Percentiles rank a stretch among this genome's conserved stretches.
These are phyloP conservation scores for Ceratoteleas bidentatus DNA, from an alignment of 1,140 invertebrate genomes.

Conservation along the genomic window DNA sequence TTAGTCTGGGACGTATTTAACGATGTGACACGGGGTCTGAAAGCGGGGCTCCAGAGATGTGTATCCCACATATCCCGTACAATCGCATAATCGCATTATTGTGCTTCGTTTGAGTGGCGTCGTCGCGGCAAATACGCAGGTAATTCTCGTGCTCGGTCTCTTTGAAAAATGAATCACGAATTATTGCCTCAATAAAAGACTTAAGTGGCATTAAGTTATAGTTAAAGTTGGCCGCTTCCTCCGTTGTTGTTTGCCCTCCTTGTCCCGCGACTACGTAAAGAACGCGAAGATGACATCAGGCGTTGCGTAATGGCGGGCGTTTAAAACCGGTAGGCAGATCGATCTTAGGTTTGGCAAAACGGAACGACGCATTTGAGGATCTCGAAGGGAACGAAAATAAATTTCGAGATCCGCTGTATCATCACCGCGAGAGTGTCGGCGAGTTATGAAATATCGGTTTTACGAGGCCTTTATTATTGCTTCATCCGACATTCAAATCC, in stretches of 20 bases:
- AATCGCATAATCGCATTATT: conserved; percentile 54
- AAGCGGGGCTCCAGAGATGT: conserved; percentile 28
- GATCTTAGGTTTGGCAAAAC: conserved; percentile 12
- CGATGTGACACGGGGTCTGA: conserved; percentile 7
- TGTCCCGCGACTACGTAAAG: conserved; percentile 20
- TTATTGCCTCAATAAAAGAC: conserved; percentile 49
- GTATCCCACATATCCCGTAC: conserved; percentile 28
- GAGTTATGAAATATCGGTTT: not conserved
- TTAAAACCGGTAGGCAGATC: conserved; percentile 31
- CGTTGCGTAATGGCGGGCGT: conserved; percentile 20
- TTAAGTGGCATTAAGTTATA: conserved; percentile 49
- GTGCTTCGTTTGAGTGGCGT: conserved; percentile 48
- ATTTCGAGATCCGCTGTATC: not conserved
- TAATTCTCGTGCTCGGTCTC: conserved; percentile 47
- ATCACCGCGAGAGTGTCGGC: not conserved
- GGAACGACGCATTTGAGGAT: conserved; percentile 4
- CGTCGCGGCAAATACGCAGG: conserved; percentile 30
- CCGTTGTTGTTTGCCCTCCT: not conserved
- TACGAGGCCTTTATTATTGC: not conserved
- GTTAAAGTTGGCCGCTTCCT: conserved; percentile 14
- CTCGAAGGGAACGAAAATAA: not conserved
- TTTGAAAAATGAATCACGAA: conserved; percentile 60
- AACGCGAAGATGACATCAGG: conserved; percentile 30
- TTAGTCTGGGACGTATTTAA: conserved; percentile 26
- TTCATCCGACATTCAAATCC: not conserved